Conservation (phyloP, 1,140 invertebrate genomes). For the Trichoplusia ni region DNA sequence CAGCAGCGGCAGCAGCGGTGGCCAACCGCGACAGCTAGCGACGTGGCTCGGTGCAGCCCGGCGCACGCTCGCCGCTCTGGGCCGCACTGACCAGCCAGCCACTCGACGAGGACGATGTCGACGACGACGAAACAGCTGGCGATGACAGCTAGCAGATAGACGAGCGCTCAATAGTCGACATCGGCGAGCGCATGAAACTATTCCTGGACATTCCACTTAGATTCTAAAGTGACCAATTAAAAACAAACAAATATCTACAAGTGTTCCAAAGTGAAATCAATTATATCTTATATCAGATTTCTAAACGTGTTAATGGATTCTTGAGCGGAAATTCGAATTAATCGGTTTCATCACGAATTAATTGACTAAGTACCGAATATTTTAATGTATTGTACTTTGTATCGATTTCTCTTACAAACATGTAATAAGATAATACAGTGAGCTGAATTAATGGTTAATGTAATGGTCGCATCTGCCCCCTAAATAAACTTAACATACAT, state of each 20-base stretch:
- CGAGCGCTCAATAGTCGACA: slow-evolving; percentile 74
- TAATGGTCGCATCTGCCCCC: slow-evolving; percentile 12
- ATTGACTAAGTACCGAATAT: neutral
- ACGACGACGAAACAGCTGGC: slow-evolving; percentile 59
- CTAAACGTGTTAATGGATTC: neutral
- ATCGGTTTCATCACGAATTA: neutral
- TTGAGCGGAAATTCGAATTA: neutral
- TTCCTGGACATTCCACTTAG: slow-evolving; percentile 82
- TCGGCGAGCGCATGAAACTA: slow-evolving; percentile 81
- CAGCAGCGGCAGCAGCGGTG: slow-evolving; percentile 72
- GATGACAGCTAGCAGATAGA: slow-evolving; percentile 82
- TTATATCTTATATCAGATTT: neutral
- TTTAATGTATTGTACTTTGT: neutral
- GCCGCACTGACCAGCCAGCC: slow-evolving; percentile 85
- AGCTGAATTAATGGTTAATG: neutral
- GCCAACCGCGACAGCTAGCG: slow-evolving; percentile 81
- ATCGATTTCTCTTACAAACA: slow-evolving; percentile 18
- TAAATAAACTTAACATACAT: slow-evolving; percentile 1
- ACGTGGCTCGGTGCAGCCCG: slow-evolving; percentile 73
- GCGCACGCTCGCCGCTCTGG: slow-evolving; percentile 85
- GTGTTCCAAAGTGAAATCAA: neutral
- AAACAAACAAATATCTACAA: neutral
- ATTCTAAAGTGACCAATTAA: slow-evolving; percentile 48
- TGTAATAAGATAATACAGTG: neutral
- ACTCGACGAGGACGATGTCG: slow-evolving; percentile 72